Evolutionary conservation across 2,888 invertebrate genomes (phyloP).

Genomic region (Cactoblastis cactorum): DNA sequence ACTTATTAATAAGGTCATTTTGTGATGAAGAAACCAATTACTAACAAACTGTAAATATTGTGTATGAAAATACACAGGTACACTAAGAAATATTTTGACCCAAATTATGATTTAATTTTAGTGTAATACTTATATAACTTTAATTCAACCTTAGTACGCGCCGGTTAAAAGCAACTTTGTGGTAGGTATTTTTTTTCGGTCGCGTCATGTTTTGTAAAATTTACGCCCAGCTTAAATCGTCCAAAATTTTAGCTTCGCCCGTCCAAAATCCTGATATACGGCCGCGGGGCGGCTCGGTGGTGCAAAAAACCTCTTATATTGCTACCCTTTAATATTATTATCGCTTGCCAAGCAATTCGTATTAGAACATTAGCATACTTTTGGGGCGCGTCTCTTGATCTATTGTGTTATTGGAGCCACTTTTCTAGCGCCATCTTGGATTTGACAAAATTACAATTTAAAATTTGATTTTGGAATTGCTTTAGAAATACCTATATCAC

Average conservation of each 20-base stretch:
- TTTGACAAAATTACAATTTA: neutral
- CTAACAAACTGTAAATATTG: too few species aligned
- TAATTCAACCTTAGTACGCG: slow-evolving; percentile 29
- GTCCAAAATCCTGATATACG: slow-evolving; percentile 85
- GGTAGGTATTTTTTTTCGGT: slow-evolving; percentile 50
- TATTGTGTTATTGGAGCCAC: slow-evolving; percentile 15
- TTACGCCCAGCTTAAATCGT: slow-evolving; percentile 76
- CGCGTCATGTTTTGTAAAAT: slow-evolving; percentile 75
- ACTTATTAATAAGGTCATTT: too few species aligned
- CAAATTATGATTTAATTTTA: neutral
- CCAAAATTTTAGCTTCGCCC: slow-evolving; percentile 81
- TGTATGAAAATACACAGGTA: too few species aligned
- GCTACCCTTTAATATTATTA: slow-evolving; percentile 55
- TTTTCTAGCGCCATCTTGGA: slow-evolving; percentile 1
- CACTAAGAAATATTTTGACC: neutral
- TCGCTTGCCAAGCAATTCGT: slow-evolving; percentile 42
- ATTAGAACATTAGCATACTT: slow-evolving; percentile 31
- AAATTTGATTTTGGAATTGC: neutral
- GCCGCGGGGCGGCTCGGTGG: slow-evolving; percentile 52
- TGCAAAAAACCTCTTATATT: slow-evolving; percentile 51
- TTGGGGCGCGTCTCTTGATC: slow-evolving; percentile 21
- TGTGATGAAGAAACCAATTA: too few species aligned
- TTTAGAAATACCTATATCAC: too few species aligned
- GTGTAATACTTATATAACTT: too few species aligned
- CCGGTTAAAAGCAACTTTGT: slow-evolving; percentile 47